phyloP scores from a whole-genome alignment of 1,140 invertebrate genomes.

The Cataglyphis hispanica region DNA sequence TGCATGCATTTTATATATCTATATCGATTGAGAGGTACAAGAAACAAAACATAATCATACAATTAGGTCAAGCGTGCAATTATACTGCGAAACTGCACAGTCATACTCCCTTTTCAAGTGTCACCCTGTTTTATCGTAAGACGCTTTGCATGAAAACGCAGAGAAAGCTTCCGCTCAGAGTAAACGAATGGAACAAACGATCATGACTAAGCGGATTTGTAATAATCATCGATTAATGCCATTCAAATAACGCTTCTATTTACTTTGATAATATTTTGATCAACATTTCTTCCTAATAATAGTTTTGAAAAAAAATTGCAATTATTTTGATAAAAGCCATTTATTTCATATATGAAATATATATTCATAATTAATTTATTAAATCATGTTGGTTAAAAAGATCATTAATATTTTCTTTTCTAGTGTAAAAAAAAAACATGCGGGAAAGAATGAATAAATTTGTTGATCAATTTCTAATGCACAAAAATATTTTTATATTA shows the following conservation, averaged over 20 bases:
- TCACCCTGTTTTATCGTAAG: not conserved
- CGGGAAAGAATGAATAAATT: not conserved
- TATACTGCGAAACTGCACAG: not conserved
- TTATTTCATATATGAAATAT: not conserved
- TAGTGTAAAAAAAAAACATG: not conserved
- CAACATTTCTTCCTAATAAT: not conserved
- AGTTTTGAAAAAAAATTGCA: not conserved
- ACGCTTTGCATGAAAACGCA: not conserved
- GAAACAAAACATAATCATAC: not conserved
- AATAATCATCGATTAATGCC: conserved; percentile 14
- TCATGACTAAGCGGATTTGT: conserved; percentile 15
- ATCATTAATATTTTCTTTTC: not conserved
- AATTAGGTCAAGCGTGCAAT: not conserved
- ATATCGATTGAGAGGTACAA: not conserved
- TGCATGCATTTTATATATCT: not conserved
- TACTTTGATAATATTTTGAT: not conserved
- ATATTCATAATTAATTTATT: not conserved
- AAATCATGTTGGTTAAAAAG: not conserved
- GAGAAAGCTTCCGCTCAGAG: not conserved
- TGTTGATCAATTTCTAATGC: not conserved
- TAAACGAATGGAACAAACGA: conserved; percentile 11
- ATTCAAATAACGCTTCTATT: not conserved
- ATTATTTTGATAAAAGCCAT: not conserved
- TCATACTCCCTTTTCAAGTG: not conserved
- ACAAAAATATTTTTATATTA: not conserved